These are phyloP conservation scores for Anguilla rostrata DNA, from an alignment of 2,113 vertebrate species.

Conservation along the genomic window DNA sequence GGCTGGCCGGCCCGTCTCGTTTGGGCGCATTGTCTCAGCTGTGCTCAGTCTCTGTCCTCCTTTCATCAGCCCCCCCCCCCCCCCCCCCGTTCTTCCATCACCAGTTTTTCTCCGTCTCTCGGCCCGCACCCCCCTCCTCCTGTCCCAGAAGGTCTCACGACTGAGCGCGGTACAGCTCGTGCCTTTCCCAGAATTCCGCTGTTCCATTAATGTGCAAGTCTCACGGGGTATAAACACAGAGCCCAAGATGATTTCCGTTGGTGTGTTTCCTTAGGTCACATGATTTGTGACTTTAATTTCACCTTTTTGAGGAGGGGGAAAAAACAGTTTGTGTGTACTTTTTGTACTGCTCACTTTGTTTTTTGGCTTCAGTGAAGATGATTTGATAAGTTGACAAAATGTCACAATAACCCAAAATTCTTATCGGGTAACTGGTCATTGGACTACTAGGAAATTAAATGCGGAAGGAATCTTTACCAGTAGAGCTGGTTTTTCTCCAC, in stretches of 20 bases:
- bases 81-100: background rate
- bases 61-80: background rate
- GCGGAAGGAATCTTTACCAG: background rate
- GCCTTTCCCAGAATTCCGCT: background rate
- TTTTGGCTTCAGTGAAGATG: background rate
- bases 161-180: background rate
- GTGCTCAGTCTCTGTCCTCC: background rate
- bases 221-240: background rate
- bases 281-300: background rate
- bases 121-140: background rate
- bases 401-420: background rate
- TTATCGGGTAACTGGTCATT: background rate
- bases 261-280: too few species aligned
- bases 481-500: background rate
- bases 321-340: background rate
- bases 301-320: background rate
- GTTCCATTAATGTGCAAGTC: background rate
- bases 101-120: background rate
- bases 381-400: background rate
- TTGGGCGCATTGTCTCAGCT: constrained; percentile 49
- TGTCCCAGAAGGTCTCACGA: background rate
- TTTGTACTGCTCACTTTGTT: background rate
- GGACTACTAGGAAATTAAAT: background rate
- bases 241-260: background rate
- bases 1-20: constrained; percentile 60